Conservation (phyloP, 2,888 invertebrate species). For the Parnassius smintheus region DNA sequence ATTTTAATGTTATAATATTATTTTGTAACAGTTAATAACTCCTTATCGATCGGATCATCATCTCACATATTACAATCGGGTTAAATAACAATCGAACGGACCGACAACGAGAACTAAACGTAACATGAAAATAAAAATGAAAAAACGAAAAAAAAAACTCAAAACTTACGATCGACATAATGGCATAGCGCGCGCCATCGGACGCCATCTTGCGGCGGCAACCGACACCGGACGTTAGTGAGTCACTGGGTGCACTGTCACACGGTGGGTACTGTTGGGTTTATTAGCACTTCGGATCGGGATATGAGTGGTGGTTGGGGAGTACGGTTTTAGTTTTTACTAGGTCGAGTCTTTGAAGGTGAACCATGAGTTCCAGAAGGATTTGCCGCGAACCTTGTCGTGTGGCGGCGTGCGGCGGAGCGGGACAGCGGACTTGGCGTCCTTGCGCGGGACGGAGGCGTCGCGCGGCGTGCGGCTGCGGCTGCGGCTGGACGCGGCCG, state of each 20-base stretch:
- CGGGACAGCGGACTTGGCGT: conserved; percentile 60
- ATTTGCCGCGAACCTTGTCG: conserved; percentile 87
- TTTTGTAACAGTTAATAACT: too few relatives aligned
- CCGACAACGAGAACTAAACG: conserved; percentile 38
- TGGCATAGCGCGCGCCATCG: conserved; percentile 56
- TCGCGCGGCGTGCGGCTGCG: conserved; percentile 56
- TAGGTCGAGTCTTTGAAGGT: conserved; percentile 67
- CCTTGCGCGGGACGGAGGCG: conserved; percentile 59
- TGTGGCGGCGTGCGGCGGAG: conserved; percentile 53
- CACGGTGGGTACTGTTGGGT: conserved; percentile 48
- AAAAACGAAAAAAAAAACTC: conserved; percentile 42
- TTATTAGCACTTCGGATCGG: conserved; percentile 38
- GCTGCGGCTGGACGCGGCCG: conserved; percentile 55
- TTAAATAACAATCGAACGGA: conserved; percentile 27
- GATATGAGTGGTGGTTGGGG: conserved; percentile 14
- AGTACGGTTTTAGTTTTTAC: conserved; percentile 24
- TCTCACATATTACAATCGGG: background rate
- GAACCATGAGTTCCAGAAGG: conserved; percentile 84
- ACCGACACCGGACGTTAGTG: conserved; percentile 37
- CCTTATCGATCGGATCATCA: background rate
- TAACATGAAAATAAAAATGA: conserved; percentile 31
- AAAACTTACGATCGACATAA: conserved; percentile 79
- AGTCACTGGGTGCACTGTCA: conserved; percentile 56
- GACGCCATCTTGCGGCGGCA: conserved; percentile 33
- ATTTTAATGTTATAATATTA: background rate